Evolutionary conservation across 1,140 invertebrate species (phyloP).

Genomic region (Pseudomyrmex cubaensis): DNA sequence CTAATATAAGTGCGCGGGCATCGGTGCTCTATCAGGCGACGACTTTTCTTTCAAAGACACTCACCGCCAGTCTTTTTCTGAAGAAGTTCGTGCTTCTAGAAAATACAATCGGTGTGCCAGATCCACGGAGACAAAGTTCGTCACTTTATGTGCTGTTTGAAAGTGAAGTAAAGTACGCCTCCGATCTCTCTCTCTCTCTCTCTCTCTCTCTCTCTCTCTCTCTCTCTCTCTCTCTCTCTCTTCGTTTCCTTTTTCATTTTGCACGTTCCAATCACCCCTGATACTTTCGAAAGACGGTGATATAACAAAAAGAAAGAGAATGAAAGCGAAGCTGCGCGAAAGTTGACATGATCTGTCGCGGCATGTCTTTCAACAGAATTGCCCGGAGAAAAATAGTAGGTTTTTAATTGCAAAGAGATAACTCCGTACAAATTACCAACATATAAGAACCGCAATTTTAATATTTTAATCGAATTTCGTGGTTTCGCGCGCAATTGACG

Average conservation of each 20-base stretch:
- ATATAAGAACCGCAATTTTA: background rate
- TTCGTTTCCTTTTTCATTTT: slow-evolving; percentile 35
- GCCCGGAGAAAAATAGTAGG: background rate
- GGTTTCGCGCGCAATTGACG: background rate
- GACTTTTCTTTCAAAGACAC: slow-evolving; percentile 63
- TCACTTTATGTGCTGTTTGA: slow-evolving; percentile 70
- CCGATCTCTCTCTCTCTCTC: slow-evolving; percentile 4
- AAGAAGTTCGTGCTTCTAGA: slow-evolving; percentile 63
- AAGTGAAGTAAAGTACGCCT: slow-evolving; percentile 68
- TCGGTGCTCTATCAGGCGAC: slow-evolving; percentile 53
- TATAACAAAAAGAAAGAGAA: background rate
- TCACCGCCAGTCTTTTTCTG: slow-evolving; percentile 43
- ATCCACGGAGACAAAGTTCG: slow-evolving; percentile 68
- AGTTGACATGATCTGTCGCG: background rate
- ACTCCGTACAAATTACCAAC: background rate
- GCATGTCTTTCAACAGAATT: background rate
- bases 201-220: background rate
- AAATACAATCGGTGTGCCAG: slow-evolving; percentile 70
- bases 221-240: background rate
- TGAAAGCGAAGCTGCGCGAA: background rate
- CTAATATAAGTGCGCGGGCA: slow-evolving; percentile 49
- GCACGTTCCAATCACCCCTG: slow-evolving; percentile 55
- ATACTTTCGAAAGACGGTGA: slow-evolving; percentile 27
- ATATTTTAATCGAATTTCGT: slow-evolving; percentile 2
- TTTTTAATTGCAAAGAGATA: slow-evolving; percentile 7